Base-by-base conservation (phyloP, 2,888 invertebrate genomes). In the Cephus spinipes region DNA sequence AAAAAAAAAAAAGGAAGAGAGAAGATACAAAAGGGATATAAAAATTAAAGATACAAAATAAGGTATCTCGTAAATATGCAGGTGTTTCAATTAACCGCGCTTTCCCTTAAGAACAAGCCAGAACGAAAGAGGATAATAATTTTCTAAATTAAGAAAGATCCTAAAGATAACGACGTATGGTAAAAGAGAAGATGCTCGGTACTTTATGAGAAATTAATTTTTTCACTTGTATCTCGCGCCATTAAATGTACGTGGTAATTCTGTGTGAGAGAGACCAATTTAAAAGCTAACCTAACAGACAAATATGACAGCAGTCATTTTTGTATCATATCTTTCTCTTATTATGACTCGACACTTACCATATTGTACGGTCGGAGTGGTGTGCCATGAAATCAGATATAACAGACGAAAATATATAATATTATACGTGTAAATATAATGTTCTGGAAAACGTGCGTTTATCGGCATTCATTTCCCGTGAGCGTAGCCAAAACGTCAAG, bases 31-130 rank as follows among this genome's bases (percentile, higher is more conserved):
- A 23, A 40, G 40, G 9, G 9, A 23, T 2, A 55, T 23, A 23
- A 55, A 55, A 23, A 55, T 23, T 55, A 55, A 55, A 55, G 15
- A 55, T 55, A 55, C 6, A 15, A 55, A 55, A 33, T 32, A 12
- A 33, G 31, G 71, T 71, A 23, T 71, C 33, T 31, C 71, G 12
- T 71, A 55, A 23, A 55, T 71, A 23, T 33, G 32, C 71, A 71
- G 71, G 71, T 71, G 31, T 71, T 32, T 71, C 71, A 71, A 71
- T 71, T 71, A 33, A 31, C 33, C 31, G 71, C 71, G 11, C 31
- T 71, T 71, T 71, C 31, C 12, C 71, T 31, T 12, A 23, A 31
- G 71, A 33, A 71, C 6, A 12, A 33, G 71, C 12, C 32, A 33
- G 71, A 71, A 71, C 71, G 31, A 9, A 71, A 71, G 71, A 33